These are phyloP conservation scores for Drosophila robusta DNA, from an alignment of 2,888 invertebrate genomes.

Conservation along the genomic window DNA sequence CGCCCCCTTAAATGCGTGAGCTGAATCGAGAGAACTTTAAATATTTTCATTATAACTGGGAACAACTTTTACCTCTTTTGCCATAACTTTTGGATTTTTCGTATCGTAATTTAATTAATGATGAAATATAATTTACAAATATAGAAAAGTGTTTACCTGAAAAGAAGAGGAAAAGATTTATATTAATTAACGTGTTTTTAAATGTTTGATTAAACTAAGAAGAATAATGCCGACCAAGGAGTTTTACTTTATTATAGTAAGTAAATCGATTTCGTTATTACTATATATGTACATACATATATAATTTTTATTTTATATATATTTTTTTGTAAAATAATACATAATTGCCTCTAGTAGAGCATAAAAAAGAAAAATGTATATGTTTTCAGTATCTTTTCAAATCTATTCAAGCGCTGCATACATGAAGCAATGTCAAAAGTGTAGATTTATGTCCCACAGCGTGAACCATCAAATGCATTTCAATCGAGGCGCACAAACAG, in stretches of 20 bases:
- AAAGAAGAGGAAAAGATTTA: not conserved
- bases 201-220: not conserved
- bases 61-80: too few species aligned
- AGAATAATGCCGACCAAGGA: too few species aligned
- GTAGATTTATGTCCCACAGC: constrained; percentile 51
- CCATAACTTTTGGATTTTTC: too few species aligned
- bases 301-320: too few species aligned
- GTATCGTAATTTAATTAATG: too few species aligned
- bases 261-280: too few species aligned
- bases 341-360: not conserved
- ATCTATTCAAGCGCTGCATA: constrained; percentile 1
- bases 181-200: not conserved
- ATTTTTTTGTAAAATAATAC: too few species aligned
- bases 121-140: not conserved
- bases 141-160: constrained; percentile 25
- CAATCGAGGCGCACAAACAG: constrained; percentile 18
- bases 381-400: too few species aligned
- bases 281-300: too few species aligned
- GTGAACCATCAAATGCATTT: constrained; percentile 37
- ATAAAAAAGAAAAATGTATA: not conserved
- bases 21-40: too few species aligned
- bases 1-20: too few species aligned
- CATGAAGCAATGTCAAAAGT: constrained; percentile 11
- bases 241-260: too few species aligned
- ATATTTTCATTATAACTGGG: not conserved